Conservation (phyloP, 2,113 vertebrate genomes). For the Chloropsis hardwickii region DNA sequence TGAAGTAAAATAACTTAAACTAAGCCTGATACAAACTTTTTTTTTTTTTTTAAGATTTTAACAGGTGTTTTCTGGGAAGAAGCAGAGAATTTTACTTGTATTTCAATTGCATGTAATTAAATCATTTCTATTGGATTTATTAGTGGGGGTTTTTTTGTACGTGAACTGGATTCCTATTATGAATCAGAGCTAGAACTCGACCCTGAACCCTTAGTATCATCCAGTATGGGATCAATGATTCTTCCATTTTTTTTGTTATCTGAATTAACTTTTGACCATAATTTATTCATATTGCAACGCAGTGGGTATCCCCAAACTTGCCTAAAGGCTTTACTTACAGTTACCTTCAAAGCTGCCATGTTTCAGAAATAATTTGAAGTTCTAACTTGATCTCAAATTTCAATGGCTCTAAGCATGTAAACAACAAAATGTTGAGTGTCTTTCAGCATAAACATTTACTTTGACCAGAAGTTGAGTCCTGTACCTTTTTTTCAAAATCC, state of each 20-base stretch:
- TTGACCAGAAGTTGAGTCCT: background rate
- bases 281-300: background rate
- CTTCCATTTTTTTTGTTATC: background rate
- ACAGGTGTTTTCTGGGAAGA: background rate
- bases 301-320: background rate
- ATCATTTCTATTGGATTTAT: background rate
- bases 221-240: background rate
- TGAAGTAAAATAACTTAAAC: background rate
- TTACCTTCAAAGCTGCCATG: background rate
- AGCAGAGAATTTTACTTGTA: background rate
- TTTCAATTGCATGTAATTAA: background rate
- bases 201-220: background rate
- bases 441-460: background rate
- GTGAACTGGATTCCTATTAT: background rate
- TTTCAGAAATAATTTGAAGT: background rate
- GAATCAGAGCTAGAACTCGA: background rate
- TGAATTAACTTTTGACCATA: background rate
- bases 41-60: background rate
- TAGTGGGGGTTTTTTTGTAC: background rate
- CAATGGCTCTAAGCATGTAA: background rate
- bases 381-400: background rate
- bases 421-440: background rate
- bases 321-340: background rate
- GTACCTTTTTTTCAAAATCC: background rate
- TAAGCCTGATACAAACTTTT: background rate